Base-by-base conservation (phyloP, 1,140 invertebrate species). In the Amyelois transitella region DNA sequence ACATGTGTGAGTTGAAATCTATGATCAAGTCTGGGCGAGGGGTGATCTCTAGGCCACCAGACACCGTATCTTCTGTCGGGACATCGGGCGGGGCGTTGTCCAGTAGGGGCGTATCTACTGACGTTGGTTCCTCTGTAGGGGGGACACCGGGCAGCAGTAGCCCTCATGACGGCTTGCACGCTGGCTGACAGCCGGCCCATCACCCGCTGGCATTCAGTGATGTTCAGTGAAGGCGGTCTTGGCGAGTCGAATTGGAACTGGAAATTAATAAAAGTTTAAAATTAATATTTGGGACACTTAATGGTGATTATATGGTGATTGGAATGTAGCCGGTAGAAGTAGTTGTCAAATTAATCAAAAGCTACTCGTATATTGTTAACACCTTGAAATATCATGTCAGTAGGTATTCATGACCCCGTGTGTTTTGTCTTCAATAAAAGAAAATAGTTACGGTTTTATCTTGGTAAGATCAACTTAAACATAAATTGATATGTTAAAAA, bases 221-320 rank as follows among this genome's bases (percentile, higher is more conserved):
- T 21, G 45, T 48, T 56, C 17, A 74, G 24, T 53, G 75, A 75
- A 6, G 69, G 74, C 19, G 70, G 71, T 45, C 75, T 64, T 18
- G 79, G 76, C 6, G 70, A 38, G 14, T 87, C 84, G 50, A 87
- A 83, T 62, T 87, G 84, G 51, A 87, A 82, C 80, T 87, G 59
- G 44, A 62, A 58, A n/a, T 50, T 47, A 60, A 55, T 49, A 51
- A 51, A 12, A 4, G 20, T 18, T n/a, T n/a, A n/a, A n/a, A n/a
- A n/a, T n/a, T n/a, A n/a, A n/a, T n/a, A n/a, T n/a, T n/a, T n/a
- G n/a, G n/a, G n/a, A n/a, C n/a, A n/a, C n/a, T n/a, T n/a, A n/a
- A n/a, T n/a, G n/a, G n/a, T n/a, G n/a, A n/a, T n/a, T n/a, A n/a
- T n/a, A n/a, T n/a, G n/a, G n/a, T n/a, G n/a, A n/a, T n/a, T n/a